A percentile compares a stretch with the other conserved stretches of the same genome.
Evolutionary conservation across 2,888 invertebrate genomes (phyloP).

Genomic region (Lepidonotus clava): DNA sequence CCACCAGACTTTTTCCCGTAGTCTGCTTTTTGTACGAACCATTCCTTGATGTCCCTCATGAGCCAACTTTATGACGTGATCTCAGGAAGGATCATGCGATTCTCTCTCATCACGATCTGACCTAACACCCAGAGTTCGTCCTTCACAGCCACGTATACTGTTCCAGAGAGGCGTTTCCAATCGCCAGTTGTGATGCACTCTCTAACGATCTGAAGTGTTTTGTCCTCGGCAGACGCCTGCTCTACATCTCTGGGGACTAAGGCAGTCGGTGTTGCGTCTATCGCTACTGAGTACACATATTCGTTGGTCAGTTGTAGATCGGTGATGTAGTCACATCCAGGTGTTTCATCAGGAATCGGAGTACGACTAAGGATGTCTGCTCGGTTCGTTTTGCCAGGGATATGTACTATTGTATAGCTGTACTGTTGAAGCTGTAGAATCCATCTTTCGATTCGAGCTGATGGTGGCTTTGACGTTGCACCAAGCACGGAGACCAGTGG

Average conservation of each 20-base stretch:
- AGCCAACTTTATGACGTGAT: not conserved
- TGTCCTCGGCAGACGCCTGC: not conserved
- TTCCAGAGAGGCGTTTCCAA: not conserved
- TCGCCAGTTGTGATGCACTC: not conserved
- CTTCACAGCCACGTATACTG: not conserved
- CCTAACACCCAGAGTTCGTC: constrained; percentile 41
- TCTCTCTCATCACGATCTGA: constrained; percentile 44
- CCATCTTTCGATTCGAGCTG: constrained; percentile 68
- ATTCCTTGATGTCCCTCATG: constrained; percentile 58
- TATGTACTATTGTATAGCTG: constrained; percentile 60
- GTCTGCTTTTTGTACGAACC: constrained; percentile 47
- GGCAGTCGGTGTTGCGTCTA: not conserved
- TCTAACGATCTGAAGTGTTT: not conserved
- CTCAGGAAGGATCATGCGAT: constrained; percentile 26
- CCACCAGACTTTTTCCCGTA: constrained; percentile 56
- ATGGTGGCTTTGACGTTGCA: constrained; percentile 62
- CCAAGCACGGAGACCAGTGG: constrained; percentile 58
- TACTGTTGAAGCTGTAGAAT: constrained; percentile 65
- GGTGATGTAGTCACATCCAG: too few relatives aligned
- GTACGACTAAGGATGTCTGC: constrained; percentile 16
- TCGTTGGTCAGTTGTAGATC: not conserved
- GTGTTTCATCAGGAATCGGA: too few relatives aligned
- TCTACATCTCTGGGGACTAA: not conserved
- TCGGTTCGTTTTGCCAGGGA: constrained; percentile 64
- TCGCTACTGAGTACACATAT: not conserved